Base-by-base conservation (phyloP, 2,113 vertebrate genomes). In the Suricata suricatta region DNA sequence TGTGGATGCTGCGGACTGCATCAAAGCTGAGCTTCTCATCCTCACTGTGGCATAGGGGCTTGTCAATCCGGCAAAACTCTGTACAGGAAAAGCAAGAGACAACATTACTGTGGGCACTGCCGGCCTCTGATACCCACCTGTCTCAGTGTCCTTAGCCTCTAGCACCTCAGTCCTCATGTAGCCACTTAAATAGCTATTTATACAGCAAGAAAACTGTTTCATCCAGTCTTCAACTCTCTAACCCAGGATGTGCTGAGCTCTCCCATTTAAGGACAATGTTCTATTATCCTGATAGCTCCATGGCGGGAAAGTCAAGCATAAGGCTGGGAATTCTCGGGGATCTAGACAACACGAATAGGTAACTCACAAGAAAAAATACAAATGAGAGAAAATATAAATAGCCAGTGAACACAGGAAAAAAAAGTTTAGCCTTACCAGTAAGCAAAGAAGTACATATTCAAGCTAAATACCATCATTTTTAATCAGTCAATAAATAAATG, bases 41-140 rank as follows among this genome's bases (percentile, higher is more conserved):
- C 72, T 99, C 99, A 17, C 99, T 99, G 17, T 99, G 99, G 98
- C 99, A 99, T 85, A 99, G 98, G 0, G 98, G 98, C 83, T 98
- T 97, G 96, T 99, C 99, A 0, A 99, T 99, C 96, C 99, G 99
- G 98, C 99, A 99, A 95, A 99, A 99, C 82, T 99, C 99, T 99
- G 99, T 57, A 83, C 54, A 38, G 76, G 94, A 69, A 95, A 89
- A 94, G 94, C 80, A 96, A 77, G 60, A 93, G 52, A 97, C 10
- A 82, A 88, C 27, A 81, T 98, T 95, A 97, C 64, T 44, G 27
- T 79, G 29, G 2, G 50, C 11, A 0, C 35, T 2, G 13, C 33
- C 3, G 14, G 82, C 15, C 66, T 71, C 69, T 25, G 77, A 81
- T 63, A 19, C 68, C 1, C 6, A 54, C 23, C 88, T 69, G 10